A percentile compares a stretch with the other conserved stretches of the same genome.
These are phyloP conservation scores for Zophobas atratus DNA, from an alignment of 1,140 invertebrate species.

Conservation along the genomic window DNA sequence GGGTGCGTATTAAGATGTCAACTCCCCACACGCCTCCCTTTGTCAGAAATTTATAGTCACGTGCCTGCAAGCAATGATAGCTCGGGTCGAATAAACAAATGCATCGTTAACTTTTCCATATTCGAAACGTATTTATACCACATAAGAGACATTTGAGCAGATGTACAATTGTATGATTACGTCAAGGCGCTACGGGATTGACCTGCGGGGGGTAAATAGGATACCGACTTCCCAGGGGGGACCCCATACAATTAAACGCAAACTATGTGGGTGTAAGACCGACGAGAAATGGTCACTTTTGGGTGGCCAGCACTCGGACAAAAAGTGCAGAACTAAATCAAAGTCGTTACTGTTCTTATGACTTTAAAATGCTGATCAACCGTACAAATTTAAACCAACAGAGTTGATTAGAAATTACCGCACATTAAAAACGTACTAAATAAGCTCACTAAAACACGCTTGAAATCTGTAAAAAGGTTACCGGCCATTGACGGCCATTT, in stretches of 20 bases:
- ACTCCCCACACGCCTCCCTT: neutral
- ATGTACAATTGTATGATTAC: conserved; percentile 40
- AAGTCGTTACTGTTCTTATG: conserved; percentile 10
- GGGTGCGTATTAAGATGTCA: conserved; percentile 13
- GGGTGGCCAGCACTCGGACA: conserved; percentile 13
- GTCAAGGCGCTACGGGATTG: conserved; percentile 33
- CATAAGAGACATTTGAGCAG: conserved; percentile 22
- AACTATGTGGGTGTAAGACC: conserved; percentile 25
- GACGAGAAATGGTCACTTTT: conserved; percentile 28
- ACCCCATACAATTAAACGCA: conserved; percentile 29
- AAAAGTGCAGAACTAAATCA: conserved; percentile 40
- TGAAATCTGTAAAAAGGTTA: too few species aligned
- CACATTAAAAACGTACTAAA: neutral
- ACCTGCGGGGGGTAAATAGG: conserved; percentile 26
- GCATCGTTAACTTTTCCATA: conserved; percentile 26
- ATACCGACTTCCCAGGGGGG: conserved; percentile 24
- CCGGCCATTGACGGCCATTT: too few species aligned
- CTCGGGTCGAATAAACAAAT: neutral
- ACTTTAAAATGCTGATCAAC: conserved; percentile 10
- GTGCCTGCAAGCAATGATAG: conserved; percentile 10
- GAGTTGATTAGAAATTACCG: neutral
- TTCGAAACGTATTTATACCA: conserved; percentile 9
- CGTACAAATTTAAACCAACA: conserved; percentile 31
- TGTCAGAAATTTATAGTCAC: conserved; percentile 14
- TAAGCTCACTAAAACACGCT: neutral